Base-by-base conservation (phyloP, 2,113 vertebrate genomes). In the Trematomus loennbergii region DNA sequence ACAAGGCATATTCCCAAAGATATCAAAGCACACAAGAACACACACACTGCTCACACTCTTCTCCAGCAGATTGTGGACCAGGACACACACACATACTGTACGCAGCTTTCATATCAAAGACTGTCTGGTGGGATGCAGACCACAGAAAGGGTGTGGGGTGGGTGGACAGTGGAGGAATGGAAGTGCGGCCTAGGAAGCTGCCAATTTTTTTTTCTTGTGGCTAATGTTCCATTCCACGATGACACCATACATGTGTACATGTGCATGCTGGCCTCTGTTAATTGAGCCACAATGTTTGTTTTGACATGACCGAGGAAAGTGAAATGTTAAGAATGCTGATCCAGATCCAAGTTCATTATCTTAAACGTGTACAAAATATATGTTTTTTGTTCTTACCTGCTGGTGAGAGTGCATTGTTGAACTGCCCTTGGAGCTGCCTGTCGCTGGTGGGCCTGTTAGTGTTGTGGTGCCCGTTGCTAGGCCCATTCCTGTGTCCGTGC, bases 321-420 rank as follows among this genome's bases (percentile, higher is more conserved):
- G 49, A 86, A 78, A 75, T 83, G 52, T 57, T 55, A 79, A 74
- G 50, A 59, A 50, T 49, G 55, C 52, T 73, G 69, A 86, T 81
- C 17, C 36, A 48, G 0, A 70, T 52, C 18, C 6, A 48, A 17
- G 13, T 65, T 82, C 5, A 40, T 63, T 4, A 40, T 60, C 57
- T 63, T 11, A 57, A 49, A 0, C 29, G 1, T 20, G 25, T 7
- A 48, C 9, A 3, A 60, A 2, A 50, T 49, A 18, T 45, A 17
- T 46, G 13, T 48, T 58, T 67, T 49, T 66, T 25, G 15, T 12
- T 60, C 85, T 94, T 95, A 98, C 97, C 97, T 93, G 94, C 94
- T 68, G 94, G 88, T 66, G 89, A 80, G 25, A 95, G 78, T 0
- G 73, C 88, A 43, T 91, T 95, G 87, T 93, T 94, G 89, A 87